Conservation (phyloP, 2,888 invertebrate species). For the Orchesella flavescens region DNA sequence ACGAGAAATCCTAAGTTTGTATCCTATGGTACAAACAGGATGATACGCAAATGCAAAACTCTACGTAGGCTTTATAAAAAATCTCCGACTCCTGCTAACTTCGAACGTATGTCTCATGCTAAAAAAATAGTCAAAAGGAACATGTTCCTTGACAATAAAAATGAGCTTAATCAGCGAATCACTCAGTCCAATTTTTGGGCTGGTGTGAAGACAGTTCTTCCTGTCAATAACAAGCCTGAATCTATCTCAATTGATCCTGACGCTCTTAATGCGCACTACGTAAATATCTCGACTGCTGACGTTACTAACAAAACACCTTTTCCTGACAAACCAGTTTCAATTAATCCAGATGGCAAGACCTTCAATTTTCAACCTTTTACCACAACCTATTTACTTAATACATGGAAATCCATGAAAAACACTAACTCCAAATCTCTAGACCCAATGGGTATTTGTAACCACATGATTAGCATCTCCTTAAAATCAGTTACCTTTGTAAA, state of each 20-base stretch:
- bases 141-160: no score
- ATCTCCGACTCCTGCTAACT: no score
- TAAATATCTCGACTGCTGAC: neutral
- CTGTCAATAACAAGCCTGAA: no score
- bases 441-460: slow-evolving; percentile 4
- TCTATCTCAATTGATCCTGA: neutral
- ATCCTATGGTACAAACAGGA: no score
- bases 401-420: slow-evolving; percentile 7
- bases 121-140: no score
- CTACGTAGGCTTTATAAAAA: no score
- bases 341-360: neutral
- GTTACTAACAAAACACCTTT: neutral
- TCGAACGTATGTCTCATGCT: no score
- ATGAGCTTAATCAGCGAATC: no score
- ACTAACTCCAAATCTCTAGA: neutral
- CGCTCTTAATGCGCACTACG: neutral
- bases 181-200: no score
- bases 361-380: neutral
- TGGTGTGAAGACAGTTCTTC: no score
- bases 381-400: neutral
- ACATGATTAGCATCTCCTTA: neutral
- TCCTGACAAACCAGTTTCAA: neutral
- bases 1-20: no score
- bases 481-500: neutral
- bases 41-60: no score